Evolutionary conservation across 2,113 vertebrate species (phyloP).

Genomic region (Megaceryle maxima): DNA sequence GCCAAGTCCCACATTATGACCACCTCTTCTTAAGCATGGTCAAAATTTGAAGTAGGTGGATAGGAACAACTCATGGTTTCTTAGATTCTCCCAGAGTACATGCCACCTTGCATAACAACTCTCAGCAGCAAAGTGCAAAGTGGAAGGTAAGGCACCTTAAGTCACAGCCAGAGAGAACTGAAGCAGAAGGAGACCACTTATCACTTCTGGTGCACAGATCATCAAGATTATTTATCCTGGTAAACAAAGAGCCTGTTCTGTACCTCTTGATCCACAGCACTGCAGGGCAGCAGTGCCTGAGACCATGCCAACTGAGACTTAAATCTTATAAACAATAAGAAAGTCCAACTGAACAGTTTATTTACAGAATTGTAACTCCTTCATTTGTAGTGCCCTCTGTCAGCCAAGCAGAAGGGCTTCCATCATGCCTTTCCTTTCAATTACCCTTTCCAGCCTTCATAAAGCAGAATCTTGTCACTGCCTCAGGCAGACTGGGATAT

Average conservation of each 20-base stretch:
- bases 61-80: background rate
- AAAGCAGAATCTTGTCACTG: background rate
- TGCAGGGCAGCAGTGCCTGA: background rate
- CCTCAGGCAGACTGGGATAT: background rate
- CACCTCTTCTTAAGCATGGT: background rate
- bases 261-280: background rate
- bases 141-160: background rate
- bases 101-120: background rate
- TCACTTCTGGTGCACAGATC: background rate
- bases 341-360: background rate
- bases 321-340: background rate
- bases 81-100: background rate
- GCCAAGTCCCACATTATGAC: fast-evolving
- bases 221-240: background rate
- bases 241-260: background rate
- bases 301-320: background rate
- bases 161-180: background rate
- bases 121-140: background rate
- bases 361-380: background rate
- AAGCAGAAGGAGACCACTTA: background rate
- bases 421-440: background rate
- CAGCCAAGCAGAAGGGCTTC: background rate
- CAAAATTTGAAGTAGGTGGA: background rate
- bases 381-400: background rate
- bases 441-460: background rate